Base-by-base conservation (phyloP, 2,888 invertebrate genomes). In the Scaptomyza caliginosa region DNA sequence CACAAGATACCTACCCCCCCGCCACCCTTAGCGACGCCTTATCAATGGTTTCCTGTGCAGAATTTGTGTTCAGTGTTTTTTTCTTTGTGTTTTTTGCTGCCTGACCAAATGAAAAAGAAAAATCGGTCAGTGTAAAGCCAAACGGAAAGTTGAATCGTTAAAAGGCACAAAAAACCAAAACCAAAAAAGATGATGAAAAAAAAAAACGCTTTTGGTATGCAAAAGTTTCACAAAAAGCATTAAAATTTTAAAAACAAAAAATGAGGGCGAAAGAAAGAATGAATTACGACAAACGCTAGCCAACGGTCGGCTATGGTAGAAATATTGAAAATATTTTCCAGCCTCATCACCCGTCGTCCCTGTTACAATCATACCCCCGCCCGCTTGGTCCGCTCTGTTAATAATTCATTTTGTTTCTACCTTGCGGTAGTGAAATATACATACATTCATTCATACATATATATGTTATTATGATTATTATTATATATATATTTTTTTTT, bases 61-160 rank as follows among this genome's bases (percentile, higher is more conserved):
- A 77, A 74, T 66, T 74, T 74, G 24, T 24, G 6, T 24, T 24
- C 8, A 8, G 7, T 69, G 76, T 70, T 75, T 73, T 76, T 24
- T 24, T 24, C 8, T 24, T 1, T 69, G 76, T 70, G 78, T 73
- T 76, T 81, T 76, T 73, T 26, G 38, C 54, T 73, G 73, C 36
- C 62, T 16, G 21, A 45, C 58, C 60, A 65, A 79, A 70, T 60
- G 63, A 62, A 55, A 73, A 62, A 69, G 72, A 67, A 73, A 68
- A 77, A 72, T 69, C 51, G 59, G 54, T 45, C 56, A 43, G 21
- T 56, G 60, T 45, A 64, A 67, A 65, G 58, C 49, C 58, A 45
- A 56, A 50, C 77, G 68, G 50, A 75, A 79, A 77, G 77, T 79
- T 79, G 68, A 83, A 72, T 74, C 80, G 75, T 79, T 77, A 80